A percentile compares a stretch with the other conserved stretches of the same genome.
These are phyloP conservation scores for Platycnemis pennipes DNA, from an alignment of 2,888 invertebrate species.

Conservation along the genomic window DNA sequence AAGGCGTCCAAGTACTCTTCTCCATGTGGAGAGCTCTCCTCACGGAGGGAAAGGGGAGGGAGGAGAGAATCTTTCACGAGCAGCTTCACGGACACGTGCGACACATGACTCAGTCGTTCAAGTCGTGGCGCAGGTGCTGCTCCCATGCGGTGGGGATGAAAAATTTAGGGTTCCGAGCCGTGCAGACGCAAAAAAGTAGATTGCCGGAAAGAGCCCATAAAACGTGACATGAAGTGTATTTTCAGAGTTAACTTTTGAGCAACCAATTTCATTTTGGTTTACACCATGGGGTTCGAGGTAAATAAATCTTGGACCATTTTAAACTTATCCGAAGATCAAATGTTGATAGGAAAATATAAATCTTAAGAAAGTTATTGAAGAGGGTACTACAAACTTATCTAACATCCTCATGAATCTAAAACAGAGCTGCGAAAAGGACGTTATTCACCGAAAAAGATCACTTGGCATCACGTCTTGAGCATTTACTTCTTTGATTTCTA, in stretches of 20 bases:
- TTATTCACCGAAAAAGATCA: too few species aligned
- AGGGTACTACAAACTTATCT: too few species aligned
- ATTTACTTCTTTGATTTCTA: too few species aligned
- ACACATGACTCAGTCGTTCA: constrained; percentile 16
- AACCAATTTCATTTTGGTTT: neutral
- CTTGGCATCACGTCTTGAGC: too few species aligned
- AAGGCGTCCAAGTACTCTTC: neutral
- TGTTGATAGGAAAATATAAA: neutral
- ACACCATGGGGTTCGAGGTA: too few species aligned
- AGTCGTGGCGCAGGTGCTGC: neutral
- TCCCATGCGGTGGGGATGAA: neutral
- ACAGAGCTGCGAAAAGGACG: too few species aligned
- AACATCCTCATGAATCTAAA: too few species aligned
- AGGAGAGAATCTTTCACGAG: neutral
- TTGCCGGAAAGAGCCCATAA: neutral
- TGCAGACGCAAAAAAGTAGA: neutral
- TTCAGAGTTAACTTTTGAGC: neutral
- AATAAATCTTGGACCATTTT: too few species aligned
- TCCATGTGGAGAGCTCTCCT: too few species aligned
- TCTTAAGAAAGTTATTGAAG: too few species aligned
- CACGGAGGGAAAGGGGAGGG: neutral
- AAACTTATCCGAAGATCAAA: too few species aligned
- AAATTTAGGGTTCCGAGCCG: neutral
- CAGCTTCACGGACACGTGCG: neutral
- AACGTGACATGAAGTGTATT: neutral